These are phyloP conservation scores for Psilanteris sp. DNA, from an alignment of 1,140 invertebrate species.

Conservation along the genomic window DNA sequence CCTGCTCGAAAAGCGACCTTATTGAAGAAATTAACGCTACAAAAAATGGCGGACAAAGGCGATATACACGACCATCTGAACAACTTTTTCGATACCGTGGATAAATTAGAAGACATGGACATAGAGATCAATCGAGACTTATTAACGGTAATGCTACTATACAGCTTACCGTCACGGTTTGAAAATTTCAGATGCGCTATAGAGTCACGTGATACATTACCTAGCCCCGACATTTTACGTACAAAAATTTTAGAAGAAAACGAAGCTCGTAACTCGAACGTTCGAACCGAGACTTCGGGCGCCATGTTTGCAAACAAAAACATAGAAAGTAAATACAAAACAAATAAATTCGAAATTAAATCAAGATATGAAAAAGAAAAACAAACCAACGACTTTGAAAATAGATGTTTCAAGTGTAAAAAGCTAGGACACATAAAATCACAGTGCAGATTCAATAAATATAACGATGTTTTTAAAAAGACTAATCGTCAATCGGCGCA, in stretches of 20 bases:
- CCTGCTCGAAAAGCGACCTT: too few species aligned
- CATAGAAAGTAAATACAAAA: not conserved
- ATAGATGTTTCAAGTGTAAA: not conserved
- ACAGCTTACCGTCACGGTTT: constrained; percentile 12
- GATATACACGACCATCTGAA: too few species aligned
- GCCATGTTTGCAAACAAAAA: constrained; percentile 14
- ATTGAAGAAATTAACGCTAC: too few species aligned
- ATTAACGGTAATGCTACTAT: constrained; percentile 9
- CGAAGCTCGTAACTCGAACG: constrained; percentile 1
- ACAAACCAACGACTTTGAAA: not conserved
- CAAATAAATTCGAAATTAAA: not conserved
- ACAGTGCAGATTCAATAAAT: not conserved
- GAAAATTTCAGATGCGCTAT: constrained; percentile 17
- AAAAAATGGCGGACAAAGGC: too few species aligned
- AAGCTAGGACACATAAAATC: not conserved
- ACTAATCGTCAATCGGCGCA: not conserved
- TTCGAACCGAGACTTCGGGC: not conserved
- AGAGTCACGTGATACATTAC: constrained; percentile 1
- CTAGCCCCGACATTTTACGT: not conserved
- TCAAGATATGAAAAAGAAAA: not conserved
- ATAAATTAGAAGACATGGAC: too few species aligned
- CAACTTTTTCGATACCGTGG: too few species aligned
- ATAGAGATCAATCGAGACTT: constrained; percentile 5
- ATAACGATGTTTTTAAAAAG: too few species aligned
- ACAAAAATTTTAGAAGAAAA: not conserved